Percentiles rank a stretch among this genome's conserved stretches.
These are phyloP conservation scores for Lophotriccus pileatus DNA, from an alignment of 2,797 vertebrate genomes.

Conservation along the genomic window DNA sequence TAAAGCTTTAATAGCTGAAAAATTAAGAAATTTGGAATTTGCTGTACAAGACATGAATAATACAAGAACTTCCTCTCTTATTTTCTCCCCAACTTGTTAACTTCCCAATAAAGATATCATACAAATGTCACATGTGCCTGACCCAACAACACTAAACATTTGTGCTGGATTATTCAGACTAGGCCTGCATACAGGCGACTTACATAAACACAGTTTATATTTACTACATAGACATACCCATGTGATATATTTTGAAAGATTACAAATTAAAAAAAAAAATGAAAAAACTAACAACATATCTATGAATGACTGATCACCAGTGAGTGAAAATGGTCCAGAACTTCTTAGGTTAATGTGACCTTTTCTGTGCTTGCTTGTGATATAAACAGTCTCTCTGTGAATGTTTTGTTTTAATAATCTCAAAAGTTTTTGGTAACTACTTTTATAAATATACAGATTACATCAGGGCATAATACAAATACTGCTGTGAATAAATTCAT, in stretches of 20 bases:
- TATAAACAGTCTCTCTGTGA: background rate
- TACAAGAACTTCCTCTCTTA: accelerated
- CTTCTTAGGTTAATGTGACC: background rate
- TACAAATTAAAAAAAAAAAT: background rate
- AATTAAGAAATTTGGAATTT: background rate
- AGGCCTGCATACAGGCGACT: background rate
- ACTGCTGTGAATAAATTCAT: background rate
- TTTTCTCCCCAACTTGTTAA: background rate
- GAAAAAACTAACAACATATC: accelerated
- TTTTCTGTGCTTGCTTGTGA: background rate
- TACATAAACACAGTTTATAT: background rate
- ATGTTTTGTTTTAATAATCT: background rate
- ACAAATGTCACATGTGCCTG: background rate
- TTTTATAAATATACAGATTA: background rate
- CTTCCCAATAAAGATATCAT: background rate
- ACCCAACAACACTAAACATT: background rate
- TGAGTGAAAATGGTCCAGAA: background rate
- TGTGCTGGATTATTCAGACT: background rate
- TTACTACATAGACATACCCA: background rate
- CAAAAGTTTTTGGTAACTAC: background rate
- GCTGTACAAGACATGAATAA: background rate
- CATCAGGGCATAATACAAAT: background rate
- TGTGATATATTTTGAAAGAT: background rate
- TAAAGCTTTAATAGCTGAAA: background rate
- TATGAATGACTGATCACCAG: background rate